Evolutionary conservation across 2,113 vertebrate species (phyloP).

Genomic region (Hydrolagus affinis): DNA sequence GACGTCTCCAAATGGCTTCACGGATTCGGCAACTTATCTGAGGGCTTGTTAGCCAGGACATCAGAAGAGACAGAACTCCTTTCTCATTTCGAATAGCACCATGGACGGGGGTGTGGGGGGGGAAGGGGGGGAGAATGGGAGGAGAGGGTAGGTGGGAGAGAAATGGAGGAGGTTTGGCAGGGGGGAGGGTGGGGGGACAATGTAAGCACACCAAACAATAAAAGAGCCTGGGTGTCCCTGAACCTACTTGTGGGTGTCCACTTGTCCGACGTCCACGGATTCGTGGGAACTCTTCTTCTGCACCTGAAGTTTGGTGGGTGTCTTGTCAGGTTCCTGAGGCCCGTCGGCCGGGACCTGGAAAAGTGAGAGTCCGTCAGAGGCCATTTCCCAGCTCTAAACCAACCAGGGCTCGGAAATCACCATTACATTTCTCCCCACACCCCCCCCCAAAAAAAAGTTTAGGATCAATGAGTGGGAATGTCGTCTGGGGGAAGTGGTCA

Average conservation of each 20-base stretch:
- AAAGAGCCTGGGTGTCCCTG: neutral
- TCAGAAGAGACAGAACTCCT: too few relatives aligned
- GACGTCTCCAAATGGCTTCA: too few relatives aligned
- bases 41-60: too few relatives aligned
- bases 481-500: too few relatives aligned
- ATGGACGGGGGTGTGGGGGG: neutral
- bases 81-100: too few relatives aligned
- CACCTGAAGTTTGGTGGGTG: neutral
- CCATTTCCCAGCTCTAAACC: too few relatives aligned
- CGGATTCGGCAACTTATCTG: too few relatives aligned
- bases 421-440: too few relatives aligned
- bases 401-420: too few relatives aligned
- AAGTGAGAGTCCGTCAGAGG: neutral
- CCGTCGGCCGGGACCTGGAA: neutral
- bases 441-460: too few relatives aligned
- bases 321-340: neutral
- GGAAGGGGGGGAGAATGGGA: neutral
- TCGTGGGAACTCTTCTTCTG: neutral
- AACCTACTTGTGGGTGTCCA: neutral
- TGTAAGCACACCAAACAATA: too few relatives aligned
- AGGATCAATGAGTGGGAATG: too few relatives aligned
- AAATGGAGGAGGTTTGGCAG: neutral
- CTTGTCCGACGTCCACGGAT: neutral
- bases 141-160: neutral
- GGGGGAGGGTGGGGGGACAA: neutral